phyloP scores from a whole-genome alignment of 2,797 vertebrate species.

The Mormyrops boulengeri region DNA sequence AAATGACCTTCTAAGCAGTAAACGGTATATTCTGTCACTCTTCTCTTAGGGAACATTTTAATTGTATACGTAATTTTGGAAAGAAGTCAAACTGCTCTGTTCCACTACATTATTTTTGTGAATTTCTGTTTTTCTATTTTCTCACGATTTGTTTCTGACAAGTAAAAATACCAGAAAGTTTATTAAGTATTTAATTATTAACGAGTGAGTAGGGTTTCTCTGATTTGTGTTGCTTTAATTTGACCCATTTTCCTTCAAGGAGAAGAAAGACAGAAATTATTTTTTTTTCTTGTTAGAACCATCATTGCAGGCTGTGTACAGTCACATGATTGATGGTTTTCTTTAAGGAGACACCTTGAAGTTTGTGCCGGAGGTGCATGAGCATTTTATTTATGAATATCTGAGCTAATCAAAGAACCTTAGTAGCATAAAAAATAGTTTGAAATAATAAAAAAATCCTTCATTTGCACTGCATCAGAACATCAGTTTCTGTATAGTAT shows the following conservation, averaged over 20 bases:
- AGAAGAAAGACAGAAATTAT: not conserved
- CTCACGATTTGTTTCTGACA: not conserved
- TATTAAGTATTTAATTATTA: not conserved
- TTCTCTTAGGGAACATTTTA: not conserved
- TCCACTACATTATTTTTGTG: not conserved
- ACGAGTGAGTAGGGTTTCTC: not conserved
- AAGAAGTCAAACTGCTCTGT: not conserved
- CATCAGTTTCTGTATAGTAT: not conserved
- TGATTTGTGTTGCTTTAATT: not conserved
- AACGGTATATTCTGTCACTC: not conserved
- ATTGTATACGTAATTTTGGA: not conserved
- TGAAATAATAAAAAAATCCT: not conserved
- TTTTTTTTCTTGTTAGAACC: not conserved
- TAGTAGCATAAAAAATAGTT: not conserved
- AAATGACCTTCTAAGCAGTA: not conserved
- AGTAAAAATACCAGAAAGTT: not conserved
- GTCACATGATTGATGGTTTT: not conserved
- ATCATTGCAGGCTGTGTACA: not conserved
- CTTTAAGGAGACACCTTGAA: not conserved
- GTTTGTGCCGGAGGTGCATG: not conserved
- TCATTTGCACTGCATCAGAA: not conserved
- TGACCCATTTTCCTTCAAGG: not conserved
- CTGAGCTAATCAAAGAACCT: not conserved
- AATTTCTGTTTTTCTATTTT: not conserved
- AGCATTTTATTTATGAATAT: conserved; percentile 11